Evolutionary conservation across 2,888 invertebrate species (phyloP).

Genomic region (Leucania comma): DNA sequence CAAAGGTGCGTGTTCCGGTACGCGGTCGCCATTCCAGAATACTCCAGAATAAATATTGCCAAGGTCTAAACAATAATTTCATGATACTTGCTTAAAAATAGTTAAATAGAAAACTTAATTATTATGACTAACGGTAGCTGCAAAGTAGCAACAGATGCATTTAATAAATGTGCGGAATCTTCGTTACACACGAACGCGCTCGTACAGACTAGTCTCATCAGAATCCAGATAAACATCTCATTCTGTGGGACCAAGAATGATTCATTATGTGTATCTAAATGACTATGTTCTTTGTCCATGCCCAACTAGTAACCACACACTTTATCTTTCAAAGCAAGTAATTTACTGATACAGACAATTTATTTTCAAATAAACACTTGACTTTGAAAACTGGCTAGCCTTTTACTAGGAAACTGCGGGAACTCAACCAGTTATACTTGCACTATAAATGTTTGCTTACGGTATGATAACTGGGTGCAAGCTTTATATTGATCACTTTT

Average conservation of each 20-base stretch:
- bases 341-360: slow-evolving; percentile 26
- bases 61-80: background rate
- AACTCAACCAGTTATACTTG: slow-evolving; percentile 33
- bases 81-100: background rate
- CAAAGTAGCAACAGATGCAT: slow-evolving; percentile 37
- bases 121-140: slow-evolving; percentile 8
- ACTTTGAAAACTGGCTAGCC: slow-evolving; percentile 53
- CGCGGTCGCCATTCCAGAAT: too few relatives aligned
- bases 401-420: slow-evolving; percentile 49
- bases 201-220: slow-evolving; percentile 34
- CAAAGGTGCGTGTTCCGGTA: too few relatives aligned
- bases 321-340: slow-evolving; percentile 30
- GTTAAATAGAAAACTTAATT: background rate
- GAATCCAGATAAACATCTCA: slow-evolving; percentile 48
- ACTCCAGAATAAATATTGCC: background rate
- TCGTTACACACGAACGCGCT: slow-evolving; percentile 49
- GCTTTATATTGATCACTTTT: slow-evolving; percentile 29
- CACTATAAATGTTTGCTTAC: slow-evolving; percentile 45
- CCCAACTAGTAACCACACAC: slow-evolving; percentile 19
- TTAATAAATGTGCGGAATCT: slow-evolving; percentile 41
- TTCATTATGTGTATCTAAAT: slow-evolving; percentile 28
- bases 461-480: slow-evolving; percentile 46
- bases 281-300: slow-evolving; percentile 40
- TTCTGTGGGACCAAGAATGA: slow-evolving; percentile 31
- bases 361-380: slow-evolving; percentile 46